phyloP scores from a whole-genome alignment of 2,888 invertebrate genomes.

The Eupithecia vulgata region DNA sequence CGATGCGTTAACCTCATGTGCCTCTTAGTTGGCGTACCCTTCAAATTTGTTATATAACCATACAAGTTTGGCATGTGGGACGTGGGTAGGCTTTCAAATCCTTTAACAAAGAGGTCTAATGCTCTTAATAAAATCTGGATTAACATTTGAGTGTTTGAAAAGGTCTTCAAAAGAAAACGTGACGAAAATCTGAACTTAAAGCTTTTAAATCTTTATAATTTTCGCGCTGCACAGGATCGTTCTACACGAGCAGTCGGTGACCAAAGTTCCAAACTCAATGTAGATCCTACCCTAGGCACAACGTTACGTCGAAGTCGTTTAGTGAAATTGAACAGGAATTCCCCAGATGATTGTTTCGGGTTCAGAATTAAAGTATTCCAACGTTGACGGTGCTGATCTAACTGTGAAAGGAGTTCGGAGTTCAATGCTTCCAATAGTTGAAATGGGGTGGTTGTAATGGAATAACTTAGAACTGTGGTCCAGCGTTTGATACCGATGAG shows the following conservation, averaged over 20 bases:
- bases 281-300: not conserved
- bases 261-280: constrained; percentile 38
- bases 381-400: constrained; percentile 35
- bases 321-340: constrained; percentile 48
- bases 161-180: not conserved
- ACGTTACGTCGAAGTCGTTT: constrained; percentile 43
- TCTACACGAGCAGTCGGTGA: constrained; percentile 32
- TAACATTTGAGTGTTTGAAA: constrained; percentile 1
- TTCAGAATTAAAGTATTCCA: constrained; percentile 45
- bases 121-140: not conserved
- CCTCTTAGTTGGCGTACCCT: not conserved
- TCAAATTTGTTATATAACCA: not conserved
- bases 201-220: constrained; percentile 5
- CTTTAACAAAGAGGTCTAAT: not conserved
- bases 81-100: not conserved
- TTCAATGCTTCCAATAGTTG: constrained; percentile 16
- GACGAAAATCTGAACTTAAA: constrained; percentile 7
- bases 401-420: constrained; percentile 32
- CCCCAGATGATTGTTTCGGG: constrained; percentile 46
- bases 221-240: constrained; percentile 15
- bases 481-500: not conserved
- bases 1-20: not conserved
- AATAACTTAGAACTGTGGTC: constrained; percentile 22
- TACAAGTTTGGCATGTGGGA: not conserved
- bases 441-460: constrained; percentile 10